Evolutionary conservation across 2,113 vertebrate species (phyloP), one percentile per base, ranked within the genome.

Genomic region (Eleginops maclovinus): DNA sequence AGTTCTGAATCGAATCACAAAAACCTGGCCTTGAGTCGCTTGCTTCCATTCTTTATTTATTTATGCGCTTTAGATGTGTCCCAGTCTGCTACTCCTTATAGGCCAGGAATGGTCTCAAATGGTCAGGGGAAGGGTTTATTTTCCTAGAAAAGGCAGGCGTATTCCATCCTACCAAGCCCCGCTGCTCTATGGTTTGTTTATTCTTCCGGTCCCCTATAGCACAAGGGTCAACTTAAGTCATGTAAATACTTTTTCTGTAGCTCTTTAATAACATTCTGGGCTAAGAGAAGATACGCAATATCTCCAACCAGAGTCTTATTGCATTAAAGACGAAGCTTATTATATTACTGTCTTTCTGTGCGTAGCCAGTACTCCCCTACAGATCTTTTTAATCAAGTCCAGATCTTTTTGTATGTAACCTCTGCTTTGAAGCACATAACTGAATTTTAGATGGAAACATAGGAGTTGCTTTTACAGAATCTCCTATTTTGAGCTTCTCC

Each of bases 181-280:
- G 11, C 44, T 58, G 13, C 72, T 81, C 54, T 82, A 36, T 54
- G 69, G 74, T 80, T 88, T 89, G 77, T 90, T 89, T 87, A 46
- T 84, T 85, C 74, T 75, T 74, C 55, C 22, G 59, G 50, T 84
- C 61, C 10, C 62, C 50, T 81, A 67, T 16, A 77, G 79, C 77
- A 72, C 79, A 58, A n/a, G 64, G 84, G 89, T 83, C 80, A 90
- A 9, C 66, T 69, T 53, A 31, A 85, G 71, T 87, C 83, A 87
- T 86, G 87, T 85, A 87, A 90, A 88, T 85, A 84, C 67, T 60
- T 77, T 77, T 79, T 62, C 75, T 66, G 31, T 36, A 36, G 28
- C 43, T 85, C 67, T 83, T 81, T 73, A 87, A 86, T 79, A 70
- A 78, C 41, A 62, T 64, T 76, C 68, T 62, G 24, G 16, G 46